Percentiles rank a stretch among this genome's conserved stretches.
phyloP scores from a whole-genome alignment of 2,888 invertebrate genomes.

The Polyommatus iphigenia region DNA sequence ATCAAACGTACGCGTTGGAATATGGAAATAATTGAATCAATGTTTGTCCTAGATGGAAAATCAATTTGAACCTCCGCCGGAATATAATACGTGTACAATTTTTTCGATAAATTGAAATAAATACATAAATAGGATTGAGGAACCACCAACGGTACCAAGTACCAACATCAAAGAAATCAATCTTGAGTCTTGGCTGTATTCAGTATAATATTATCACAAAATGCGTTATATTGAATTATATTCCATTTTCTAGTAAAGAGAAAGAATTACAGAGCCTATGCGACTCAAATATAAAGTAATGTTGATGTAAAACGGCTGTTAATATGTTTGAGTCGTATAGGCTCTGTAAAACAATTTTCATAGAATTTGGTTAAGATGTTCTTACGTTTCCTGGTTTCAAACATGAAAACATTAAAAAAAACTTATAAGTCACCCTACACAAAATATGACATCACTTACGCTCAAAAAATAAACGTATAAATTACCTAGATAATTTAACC shows the following conservation, averaged over 20 bases:
- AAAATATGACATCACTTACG: too few species aligned
- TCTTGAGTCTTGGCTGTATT: not conserved
- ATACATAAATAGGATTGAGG: not conserved
- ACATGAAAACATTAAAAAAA: too few species aligned
- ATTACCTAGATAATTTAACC: not conserved
- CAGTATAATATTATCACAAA: not conserved
- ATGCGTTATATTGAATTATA: not conserved
- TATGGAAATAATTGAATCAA: conserved; percentile 28
- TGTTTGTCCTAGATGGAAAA: conserved; percentile 28
- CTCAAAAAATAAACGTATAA: not conserved
- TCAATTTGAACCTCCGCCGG: conserved; percentile 7
- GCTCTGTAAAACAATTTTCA: too few species aligned
- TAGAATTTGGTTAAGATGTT: too few species aligned
- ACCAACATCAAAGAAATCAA: not conserved
- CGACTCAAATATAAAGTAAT: too few species aligned
- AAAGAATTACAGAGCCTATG: too few species aligned
- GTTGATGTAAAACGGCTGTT: too few species aligned
- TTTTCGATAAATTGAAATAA: conserved; percentile 18
- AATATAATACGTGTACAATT: not conserved
- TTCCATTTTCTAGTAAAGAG: too few species aligned
- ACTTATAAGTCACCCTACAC: too few species aligned
- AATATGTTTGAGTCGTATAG: too few species aligned
- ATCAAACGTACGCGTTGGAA: conserved; percentile 22
- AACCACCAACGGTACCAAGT: not conserved
- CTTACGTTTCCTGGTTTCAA: too few species aligned